Evolutionary conservation across 23 tunicate species (phyloP).

Genomic region (Diplosoma virens): DNA sequence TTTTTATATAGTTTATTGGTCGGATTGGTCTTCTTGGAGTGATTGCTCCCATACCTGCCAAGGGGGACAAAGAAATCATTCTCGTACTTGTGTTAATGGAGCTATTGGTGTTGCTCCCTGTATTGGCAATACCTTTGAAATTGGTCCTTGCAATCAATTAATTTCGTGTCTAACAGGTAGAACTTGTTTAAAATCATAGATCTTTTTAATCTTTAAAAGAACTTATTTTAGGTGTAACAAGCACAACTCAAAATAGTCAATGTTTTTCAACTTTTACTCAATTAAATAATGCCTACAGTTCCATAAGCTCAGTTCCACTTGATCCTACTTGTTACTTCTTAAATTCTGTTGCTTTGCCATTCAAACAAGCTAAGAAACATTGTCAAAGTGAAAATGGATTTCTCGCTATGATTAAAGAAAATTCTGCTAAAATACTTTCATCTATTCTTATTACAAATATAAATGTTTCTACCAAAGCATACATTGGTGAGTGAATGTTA

Average conservation of each 20-base stretch:
- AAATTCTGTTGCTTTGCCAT: background rate
- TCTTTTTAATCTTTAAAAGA: constrained; percentile 10
- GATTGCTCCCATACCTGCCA: constrained; percentile 51
- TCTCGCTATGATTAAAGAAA: constrained; percentile 52
- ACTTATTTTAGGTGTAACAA: background rate
- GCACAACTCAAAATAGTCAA: constrained; percentile 20
- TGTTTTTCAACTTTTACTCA: constrained; percentile 26
- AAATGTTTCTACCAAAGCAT: constrained; percentile 5
- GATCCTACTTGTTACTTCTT: constrained; percentile 64
- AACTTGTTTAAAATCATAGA: background rate
- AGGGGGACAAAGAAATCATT: constrained; percentile 29
- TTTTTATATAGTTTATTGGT: constrained; percentile 93
- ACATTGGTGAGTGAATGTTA: constrained; percentile 35
- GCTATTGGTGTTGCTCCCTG: constrained; percentile 48
- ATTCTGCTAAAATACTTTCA: constrained; percentile 6
- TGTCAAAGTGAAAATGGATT: constrained; percentile 24
- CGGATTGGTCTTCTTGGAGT: constrained; percentile 76
- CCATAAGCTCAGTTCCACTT: background rate
- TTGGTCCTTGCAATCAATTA: constrained; percentile 6
- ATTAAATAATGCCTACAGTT: constrained; percentile 34
- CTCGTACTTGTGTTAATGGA: constrained; percentile 54
- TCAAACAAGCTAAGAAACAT: constrained; percentile 23
- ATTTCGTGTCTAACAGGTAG: constrained; percentile 5
- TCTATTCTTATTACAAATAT: constrained; percentile 10
- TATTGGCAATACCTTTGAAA: constrained; percentile 32